phyloP scores from a whole-genome alignment of 2,797 vertebrate species.

The Dryobates pubescens region DNA sequence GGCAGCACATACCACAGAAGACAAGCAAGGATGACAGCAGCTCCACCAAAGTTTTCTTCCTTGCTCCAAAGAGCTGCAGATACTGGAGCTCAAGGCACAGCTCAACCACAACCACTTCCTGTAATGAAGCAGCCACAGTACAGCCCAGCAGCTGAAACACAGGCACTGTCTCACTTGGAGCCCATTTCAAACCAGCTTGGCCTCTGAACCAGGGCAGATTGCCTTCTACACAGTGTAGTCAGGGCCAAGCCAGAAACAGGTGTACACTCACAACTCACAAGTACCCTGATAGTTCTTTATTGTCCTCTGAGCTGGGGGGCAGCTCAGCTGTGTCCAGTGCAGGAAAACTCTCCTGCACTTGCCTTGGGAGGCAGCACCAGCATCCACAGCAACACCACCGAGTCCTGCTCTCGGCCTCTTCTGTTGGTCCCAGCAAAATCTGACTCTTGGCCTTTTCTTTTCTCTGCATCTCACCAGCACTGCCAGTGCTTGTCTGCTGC shows the following conservation, averaged over 20 bases:
- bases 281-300: constrained; percentile 52
- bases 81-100: rapidly evolving
- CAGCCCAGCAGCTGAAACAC: not conserved
- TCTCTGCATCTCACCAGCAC: constrained; percentile 22
- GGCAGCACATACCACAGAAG: not conserved
- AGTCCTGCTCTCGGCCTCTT: constrained; percentile 4
- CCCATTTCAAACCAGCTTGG: not conserved
- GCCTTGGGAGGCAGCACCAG: constrained; percentile 8
- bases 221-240: not conserved
- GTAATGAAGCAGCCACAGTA: not conserved
- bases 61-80: not conserved
- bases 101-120: not conserved
- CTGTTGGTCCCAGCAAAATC: not conserved
- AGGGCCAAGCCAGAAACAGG: not conserved
- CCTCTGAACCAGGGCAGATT: not conserved
- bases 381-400: rapidly evolving
- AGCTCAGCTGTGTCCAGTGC: constrained; percentile 27
- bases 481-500: not conserved
- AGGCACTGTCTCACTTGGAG: not conserved
- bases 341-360: constrained; percentile 7
- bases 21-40: not conserved
- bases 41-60: not conserved
- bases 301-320: constrained; percentile 30
- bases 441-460: not conserved
- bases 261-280: not conserved